Base-by-base conservation (phyloP, 2,113 vertebrate species). In the Pseudopipra pipra region DNA sequence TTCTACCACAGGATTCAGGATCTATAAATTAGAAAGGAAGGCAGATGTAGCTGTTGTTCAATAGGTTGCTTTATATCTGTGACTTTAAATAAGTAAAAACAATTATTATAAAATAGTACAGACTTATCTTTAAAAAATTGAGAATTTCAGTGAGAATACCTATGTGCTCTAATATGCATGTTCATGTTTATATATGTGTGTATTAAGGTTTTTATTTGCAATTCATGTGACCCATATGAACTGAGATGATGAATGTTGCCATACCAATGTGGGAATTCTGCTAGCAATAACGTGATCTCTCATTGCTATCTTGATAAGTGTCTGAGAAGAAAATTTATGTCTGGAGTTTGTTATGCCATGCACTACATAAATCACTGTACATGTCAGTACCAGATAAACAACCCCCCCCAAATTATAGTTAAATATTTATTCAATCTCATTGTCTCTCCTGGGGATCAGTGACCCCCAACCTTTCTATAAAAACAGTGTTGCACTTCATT, bases 251-350 rank as follows among this genome's bases (percentile, higher is more conserved):
- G 77, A 80, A 93, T 67, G 68, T 74, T 90, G 47, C 59, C 65
- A 71, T 39, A 23, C 23, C 51, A 39, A 25, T 71, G 67, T 67
- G 59, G 75, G 67, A 93, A 62, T 80, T 93, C 86, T 93, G 33
- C 61, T 88, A 80, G 63, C 85, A 88, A 71, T 65, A 88, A 93
- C 4, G 12, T 68, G 83, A 90, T 89, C 93, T 71, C 46, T 74
- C 61, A 77, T 44, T 95, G 72, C 83, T 90, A 81, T 96, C 95
- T 59, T 95, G 88, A 17, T 92, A 92, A 96, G 28, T 74, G 72
- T 83, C 88, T 84, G 79, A 90, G 55, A 89, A 86, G 76, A 75
- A 92, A 93, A 97, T 95, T 94, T 95, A 93, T 90, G 70, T 31
- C 63, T 85, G 49, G 22, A 21, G 15, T 84, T 88, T 93, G 35